Conservation (phyloP, 2,888 invertebrate genomes). For the Phasia obesa region DNA sequence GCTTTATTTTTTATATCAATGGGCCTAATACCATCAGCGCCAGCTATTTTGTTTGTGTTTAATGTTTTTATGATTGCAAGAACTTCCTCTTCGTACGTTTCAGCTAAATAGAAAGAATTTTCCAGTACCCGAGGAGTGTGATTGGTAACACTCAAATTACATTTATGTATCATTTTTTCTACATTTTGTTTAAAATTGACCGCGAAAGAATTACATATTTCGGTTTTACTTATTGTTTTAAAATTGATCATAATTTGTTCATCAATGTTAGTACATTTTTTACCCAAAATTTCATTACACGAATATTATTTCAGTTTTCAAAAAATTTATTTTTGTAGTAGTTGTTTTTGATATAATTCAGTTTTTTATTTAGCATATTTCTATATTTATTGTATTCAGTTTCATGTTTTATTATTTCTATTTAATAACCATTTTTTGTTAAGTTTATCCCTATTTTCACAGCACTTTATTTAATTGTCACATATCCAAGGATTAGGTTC, state of each 20-base stretch:
- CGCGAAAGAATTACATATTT: neutral
- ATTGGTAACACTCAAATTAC: neutral
- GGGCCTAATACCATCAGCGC: neutral
- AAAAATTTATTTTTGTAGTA: too few relatives aligned
- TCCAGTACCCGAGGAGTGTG: neutral
- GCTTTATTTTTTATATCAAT: neutral
- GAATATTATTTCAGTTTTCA: neutral
- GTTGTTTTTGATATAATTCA: neutral
- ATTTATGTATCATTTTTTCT: neutral
- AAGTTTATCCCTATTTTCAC: constrained; percentile 8
- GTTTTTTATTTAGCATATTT: neutral
- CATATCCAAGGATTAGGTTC: neutral
- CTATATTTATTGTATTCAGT: neutral
- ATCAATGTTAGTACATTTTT: neutral
- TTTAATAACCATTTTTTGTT: neutral
- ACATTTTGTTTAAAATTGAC: neutral
- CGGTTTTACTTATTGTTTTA: neutral
- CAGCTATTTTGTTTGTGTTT: neutral
- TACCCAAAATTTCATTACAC: neutral
- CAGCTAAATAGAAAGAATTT: neutral
- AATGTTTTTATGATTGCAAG: neutral
- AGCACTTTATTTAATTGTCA: neutral
- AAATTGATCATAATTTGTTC: neutral
- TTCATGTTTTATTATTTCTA: neutral
- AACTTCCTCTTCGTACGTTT: too few relatives aligned